These are phyloP conservation scores for Pandion haliaetus DNA, from an alignment of 2,113 vertebrate species.

Conservation along the genomic window DNA sequence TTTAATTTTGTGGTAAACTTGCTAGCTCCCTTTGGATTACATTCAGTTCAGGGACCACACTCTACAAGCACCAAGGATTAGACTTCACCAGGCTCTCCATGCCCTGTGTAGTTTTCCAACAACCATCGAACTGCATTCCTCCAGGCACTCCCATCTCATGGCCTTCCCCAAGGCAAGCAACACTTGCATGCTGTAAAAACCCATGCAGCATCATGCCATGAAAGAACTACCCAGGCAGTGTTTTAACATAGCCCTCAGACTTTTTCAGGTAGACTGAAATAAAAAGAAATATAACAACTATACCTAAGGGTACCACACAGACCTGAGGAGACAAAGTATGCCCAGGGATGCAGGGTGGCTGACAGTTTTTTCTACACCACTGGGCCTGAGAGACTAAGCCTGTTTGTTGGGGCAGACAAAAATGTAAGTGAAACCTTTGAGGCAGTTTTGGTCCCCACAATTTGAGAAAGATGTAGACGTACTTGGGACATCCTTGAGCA, in stretches of 20 bases:
- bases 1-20: background rate
- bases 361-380: background rate
- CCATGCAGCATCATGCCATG: background rate
- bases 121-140: background rate
- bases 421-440: background rate
- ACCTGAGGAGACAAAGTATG: background rate
- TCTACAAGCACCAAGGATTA: background rate
- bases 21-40: background rate
- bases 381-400: background rate
- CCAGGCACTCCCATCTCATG: background rate
- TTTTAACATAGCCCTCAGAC: background rate
- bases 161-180: background rate
- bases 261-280: background rate
- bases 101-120: background rate
- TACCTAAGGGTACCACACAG: background rate
- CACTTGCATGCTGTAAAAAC: background rate
- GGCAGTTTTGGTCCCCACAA: background rate
- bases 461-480: rapidly evolving
- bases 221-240: background rate
- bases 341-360: background rate
- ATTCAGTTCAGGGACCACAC: background rate
- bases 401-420: background rate
- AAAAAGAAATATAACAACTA: background rate
- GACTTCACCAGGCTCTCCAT: background rate
- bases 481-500: background rate